Percentiles rank a stretch among this genome's conserved stretches.
These are phyloP conservation scores for Silurus lanzhouensis DNA, from an alignment of 2,797 vertebrate genomes.

Conservation along the genomic window DNA sequence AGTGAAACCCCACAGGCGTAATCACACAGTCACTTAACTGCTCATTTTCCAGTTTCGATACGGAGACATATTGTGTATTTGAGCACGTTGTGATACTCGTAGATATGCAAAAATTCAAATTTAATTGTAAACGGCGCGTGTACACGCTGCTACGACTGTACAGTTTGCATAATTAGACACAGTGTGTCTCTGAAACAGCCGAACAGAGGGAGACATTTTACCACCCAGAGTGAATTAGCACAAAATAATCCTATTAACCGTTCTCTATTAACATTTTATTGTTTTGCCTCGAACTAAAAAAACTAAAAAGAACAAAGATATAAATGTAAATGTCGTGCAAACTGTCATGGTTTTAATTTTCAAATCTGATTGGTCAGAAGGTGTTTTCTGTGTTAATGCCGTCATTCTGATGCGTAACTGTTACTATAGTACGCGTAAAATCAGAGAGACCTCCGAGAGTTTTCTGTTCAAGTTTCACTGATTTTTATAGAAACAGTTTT, in stretches of 20 bases:
- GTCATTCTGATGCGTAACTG: neutral
- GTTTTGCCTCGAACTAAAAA: neutral
- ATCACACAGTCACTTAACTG: conserved; percentile 44
- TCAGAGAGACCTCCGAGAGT: neutral
- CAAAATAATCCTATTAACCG: neutral
- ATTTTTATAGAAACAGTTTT: neutral
- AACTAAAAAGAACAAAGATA: too few species aligned
- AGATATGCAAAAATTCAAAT: conserved; percentile 53
- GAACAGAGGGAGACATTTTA: conserved; percentile 19
- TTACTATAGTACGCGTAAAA: neutral
- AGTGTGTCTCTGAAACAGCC: neutral
- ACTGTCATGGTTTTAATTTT: neutral
- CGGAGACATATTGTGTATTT: conserved; percentile 34
- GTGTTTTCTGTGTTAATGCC: neutral
- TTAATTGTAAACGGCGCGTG: conserved; percentile 33
- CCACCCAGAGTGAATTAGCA: neutral
- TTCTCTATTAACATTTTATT: neutral
- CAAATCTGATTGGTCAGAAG: neutral
- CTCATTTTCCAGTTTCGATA: conserved; percentile 45
- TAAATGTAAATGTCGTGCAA: neutral
- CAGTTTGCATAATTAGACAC: conserved; percentile 17
- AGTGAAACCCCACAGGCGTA: conserved; percentile 42
- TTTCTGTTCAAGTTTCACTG: neutral
- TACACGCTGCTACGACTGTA: conserved; percentile 1
- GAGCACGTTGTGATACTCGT: conserved; percentile 38